Evolutionary conservation across 2,888 invertebrate species (phyloP).

Genomic region (Rotaria magnacalcarata): DNA sequence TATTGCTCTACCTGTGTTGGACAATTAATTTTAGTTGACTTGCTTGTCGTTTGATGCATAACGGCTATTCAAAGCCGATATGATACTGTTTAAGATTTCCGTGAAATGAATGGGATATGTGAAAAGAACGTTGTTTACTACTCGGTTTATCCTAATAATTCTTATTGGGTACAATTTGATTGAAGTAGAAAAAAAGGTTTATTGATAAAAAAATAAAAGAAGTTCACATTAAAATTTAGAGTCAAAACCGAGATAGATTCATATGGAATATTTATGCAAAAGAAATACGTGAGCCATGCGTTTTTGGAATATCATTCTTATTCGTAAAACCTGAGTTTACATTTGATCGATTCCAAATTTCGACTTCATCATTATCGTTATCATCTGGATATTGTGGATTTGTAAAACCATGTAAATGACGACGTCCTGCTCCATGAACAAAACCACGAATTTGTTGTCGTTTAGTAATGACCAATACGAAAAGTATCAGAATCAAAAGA

Average conservation of each 20-base stretch:
- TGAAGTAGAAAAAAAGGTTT: too few species aligned
- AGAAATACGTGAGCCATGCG: neutral
- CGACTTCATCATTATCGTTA: neutral
- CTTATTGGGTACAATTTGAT: too few species aligned
- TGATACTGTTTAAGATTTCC: too few species aligned
- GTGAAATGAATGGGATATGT: too few species aligned
- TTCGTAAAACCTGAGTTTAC: neutral
- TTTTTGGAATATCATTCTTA: neutral
- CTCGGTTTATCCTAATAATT: too few species aligned
- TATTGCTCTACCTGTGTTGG: too few species aligned
- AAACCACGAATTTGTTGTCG: slow-evolving; percentile 2
- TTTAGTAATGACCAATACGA: neutral
- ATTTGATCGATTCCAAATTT: neutral
- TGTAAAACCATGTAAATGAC: neutral
- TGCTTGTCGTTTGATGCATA: too few species aligned
- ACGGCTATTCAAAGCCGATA: too few species aligned
- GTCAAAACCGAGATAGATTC: neutral
- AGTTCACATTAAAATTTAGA: neutral
- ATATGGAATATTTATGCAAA: neutral
- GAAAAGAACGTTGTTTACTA: too few species aligned
- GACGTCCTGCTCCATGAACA: neutral
- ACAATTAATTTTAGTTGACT: too few species aligned
- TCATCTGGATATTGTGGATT: neutral
- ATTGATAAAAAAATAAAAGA: neutral
- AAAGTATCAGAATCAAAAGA: neutral